These are phyloP conservation scores for Magallana ariakensis DNA, from an alignment of 1,140 invertebrate species.

Conservation along the genomic window DNA sequence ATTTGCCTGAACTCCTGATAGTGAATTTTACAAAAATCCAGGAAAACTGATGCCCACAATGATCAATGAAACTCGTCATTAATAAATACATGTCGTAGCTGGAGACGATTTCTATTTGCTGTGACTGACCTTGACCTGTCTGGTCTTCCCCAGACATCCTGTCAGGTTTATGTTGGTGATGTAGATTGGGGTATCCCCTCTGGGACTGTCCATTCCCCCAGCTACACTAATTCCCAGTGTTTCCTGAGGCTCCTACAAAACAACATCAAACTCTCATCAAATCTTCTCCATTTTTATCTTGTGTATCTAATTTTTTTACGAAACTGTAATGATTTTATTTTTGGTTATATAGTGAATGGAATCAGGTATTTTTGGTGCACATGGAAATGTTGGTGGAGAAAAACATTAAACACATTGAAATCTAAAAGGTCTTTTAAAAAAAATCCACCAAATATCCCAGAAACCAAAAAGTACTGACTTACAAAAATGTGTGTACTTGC, in stretches of 20 bases:
- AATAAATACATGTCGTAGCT: too few relatives aligned
- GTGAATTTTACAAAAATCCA: too few relatives aligned
- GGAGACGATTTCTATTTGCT: background rate
- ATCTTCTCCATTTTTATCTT: too few relatives aligned
- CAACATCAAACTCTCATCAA: background rate
- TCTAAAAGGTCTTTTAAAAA: too few relatives aligned
- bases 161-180: slow-evolving; percentile 81
- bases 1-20: too few relatives aligned
- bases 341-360: background rate
- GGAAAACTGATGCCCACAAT: too few relatives aligned
- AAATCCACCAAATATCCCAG: too few relatives aligned
- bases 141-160: slow-evolving; percentile 80
- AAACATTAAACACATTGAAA: too few relatives aligned
- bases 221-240: slow-evolving; percentile 82
- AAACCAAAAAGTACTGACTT: background rate
- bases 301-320: too few relatives aligned
- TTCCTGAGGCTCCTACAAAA: slow-evolving; percentile 76
- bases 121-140: slow-evolving; percentile 80
- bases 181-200: slow-evolving; percentile 82
- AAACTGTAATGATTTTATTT: background rate
- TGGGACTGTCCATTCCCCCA: slow-evolving; percentile 80
- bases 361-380: background rate
- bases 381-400: too few relatives aligned
- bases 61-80: too few relatives aligned
- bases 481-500: background rate